A percentile compares a stretch with the other conserved stretches of the same genome.
phyloP scores from a whole-genome alignment of 23 tunicate genomes.

The Botrylloides violaceus region DNA sequence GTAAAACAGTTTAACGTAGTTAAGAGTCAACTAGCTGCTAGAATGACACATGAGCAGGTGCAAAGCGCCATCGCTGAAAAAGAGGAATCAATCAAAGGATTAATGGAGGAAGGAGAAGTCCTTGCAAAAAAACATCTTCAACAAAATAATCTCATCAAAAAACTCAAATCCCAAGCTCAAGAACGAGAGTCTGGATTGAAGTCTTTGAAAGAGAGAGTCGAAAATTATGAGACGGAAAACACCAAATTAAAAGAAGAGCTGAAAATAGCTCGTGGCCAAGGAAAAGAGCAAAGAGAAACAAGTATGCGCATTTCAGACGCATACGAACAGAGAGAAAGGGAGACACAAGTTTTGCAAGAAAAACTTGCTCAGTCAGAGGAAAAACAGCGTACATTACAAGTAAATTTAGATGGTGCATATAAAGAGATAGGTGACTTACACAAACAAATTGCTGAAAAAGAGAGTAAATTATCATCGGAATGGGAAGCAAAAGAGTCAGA shows the following conservation, averaged over 20 bases:
- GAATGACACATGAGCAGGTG: slow-evolving; percentile 80
- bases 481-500: slow-evolving; percentile 31
- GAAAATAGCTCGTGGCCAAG: slow-evolving; percentile 40
- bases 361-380: slow-evolving; percentile 74
- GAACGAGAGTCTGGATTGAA: slow-evolving; percentile 43
- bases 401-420: slow-evolving; percentile 78
- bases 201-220: slow-evolving; percentile 31
- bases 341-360: slow-evolving; percentile 30
- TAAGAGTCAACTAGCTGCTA: slow-evolving; percentile 17
- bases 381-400: slow-evolving; percentile 72
- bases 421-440: slow-evolving; percentile 73
- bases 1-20: slow-evolving; percentile 7
- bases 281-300: slow-evolving; percentile 63
- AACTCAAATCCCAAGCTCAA: slow-evolving; percentile 36
- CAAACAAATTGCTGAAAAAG: slow-evolving; percentile 48
- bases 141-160: slow-evolving; percentile 71
- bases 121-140: slow-evolving; percentile 78
- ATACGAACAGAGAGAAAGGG: slow-evolving; percentile 58
- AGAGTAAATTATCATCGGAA: slow-evolving; percentile 40
- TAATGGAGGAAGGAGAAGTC: slow-evolving; percentile 76
- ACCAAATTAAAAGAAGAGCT: slow-evolving; percentile 46
- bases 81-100: slow-evolving; percentile 85
- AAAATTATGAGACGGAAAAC: slow-evolving; percentile 46
- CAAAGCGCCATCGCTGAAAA: slow-evolving; percentile 66
- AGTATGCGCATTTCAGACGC: slow-evolving; percentile 65